Conservation (phyloP, 1,140 invertebrate species). For the Heliconius hewitsoni region DNA sequence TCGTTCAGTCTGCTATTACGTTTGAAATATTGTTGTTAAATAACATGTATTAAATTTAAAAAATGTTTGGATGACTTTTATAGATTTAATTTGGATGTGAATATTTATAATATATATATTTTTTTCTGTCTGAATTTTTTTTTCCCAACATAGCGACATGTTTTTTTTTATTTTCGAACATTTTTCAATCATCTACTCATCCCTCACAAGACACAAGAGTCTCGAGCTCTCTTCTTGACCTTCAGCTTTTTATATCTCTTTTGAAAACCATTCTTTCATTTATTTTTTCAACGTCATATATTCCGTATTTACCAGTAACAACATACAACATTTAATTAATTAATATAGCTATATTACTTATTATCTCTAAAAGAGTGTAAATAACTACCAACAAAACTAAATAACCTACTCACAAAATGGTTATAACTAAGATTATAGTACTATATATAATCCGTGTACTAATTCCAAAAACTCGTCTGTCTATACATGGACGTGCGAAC, state of each 20-base stretch:
- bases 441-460: conserved; percentile 18
- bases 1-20: not conserved
- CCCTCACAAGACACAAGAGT: not conserved
- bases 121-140: too few relatives aligned
- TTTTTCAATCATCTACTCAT: not conserved
- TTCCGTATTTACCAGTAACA: too few relatives aligned
- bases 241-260: not conserved
- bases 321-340: too few relatives aligned
- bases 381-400: not conserved
- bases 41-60: not conserved
- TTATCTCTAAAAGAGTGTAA: too few relatives aligned
- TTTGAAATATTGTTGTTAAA: not conserved
- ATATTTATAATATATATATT: not conserved
- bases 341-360: too few relatives aligned
- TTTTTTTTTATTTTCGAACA: too few relatives aligned
- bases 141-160: too few relatives aligned
- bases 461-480: conserved; percentile 32
- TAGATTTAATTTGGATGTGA: not conserved
- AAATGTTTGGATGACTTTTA: not conserved
- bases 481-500: conserved; percentile 46
- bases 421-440: conserved; percentile 1
- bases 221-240: not conserved
- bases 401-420: not conserved
- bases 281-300: not conserved
- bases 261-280: not conserved